phyloP scores from a whole-genome alignment of 2,888 invertebrate genomes.

The Lathronympha strigana region DNA sequence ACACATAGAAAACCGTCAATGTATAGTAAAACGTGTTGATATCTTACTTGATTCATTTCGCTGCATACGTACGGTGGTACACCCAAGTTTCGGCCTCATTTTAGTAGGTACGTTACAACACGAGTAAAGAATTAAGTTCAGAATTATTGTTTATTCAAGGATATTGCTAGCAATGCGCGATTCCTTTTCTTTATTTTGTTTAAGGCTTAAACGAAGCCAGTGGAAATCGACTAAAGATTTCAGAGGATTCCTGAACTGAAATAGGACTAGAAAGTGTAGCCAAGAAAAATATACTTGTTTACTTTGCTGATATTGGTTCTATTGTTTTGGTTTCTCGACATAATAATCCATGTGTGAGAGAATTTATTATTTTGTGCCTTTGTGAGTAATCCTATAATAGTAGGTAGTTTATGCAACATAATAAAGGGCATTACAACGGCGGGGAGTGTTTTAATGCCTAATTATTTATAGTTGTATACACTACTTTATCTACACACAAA shows the following conservation, averaged over 20 bases:
- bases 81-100: conserved; percentile 7
- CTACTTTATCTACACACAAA: too few species aligned
- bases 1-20: background rate
- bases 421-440: too few species aligned
- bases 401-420: too few species aligned
- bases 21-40: background rate
- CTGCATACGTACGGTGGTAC: background rate
- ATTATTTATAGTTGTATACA: too few species aligned
- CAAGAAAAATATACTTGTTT: too few species aligned
- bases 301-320: too few species aligned
- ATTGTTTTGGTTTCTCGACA: too few species aligned
- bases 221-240: background rate
- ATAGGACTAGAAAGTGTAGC: background rate
- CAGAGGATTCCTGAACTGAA: background rate
- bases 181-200: conserved; percentile 19
- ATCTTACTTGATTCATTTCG: background rate
- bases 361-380: too few species aligned
- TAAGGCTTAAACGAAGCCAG: background rate
- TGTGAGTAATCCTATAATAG: too few species aligned
- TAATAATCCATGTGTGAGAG: too few species aligned
- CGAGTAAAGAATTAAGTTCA: conserved; percentile 41
- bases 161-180: conserved; percentile 25
- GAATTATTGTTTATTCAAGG: conserved; percentile 42
- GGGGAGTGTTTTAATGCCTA: too few species aligned
- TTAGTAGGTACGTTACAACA: conserved; percentile 30